Evolutionary conservation across 2,888 invertebrate species (phyloP), one percentile per base, ranked within the genome.

Genomic region (Aleiodes leptofemur): DNA sequence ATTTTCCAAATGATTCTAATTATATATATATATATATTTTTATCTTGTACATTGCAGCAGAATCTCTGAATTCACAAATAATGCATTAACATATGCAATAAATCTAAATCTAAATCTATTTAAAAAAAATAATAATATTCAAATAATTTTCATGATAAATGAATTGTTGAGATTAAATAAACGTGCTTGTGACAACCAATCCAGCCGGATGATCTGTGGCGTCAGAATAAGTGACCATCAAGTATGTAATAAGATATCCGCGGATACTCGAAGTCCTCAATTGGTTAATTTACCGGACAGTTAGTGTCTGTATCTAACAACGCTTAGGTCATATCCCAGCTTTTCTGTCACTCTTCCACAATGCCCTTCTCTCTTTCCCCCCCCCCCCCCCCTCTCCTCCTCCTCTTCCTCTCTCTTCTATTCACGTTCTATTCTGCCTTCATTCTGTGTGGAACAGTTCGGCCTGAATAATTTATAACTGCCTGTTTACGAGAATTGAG

Each of bases 221-320:
- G 43, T 70, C 70, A 70, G 53, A 72, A 16, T 66, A 53, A 72
- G 9, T 48, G 68, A 64, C 83, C 82, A 84, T 83, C 85, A 86
- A 86, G 50, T 66, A 23, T 89, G 89, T 89, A 89, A 89, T 89
- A 89, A 88, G 89, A 89, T 89, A 89, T 89, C 89, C 89, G 89
- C 89, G 89, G 89, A 89, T 88, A 89, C 89, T 89, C 89, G 88
- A 89, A 89, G 89, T 87, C 88, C 89, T 89, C 89, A 89, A 89
- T 89, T 89, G 89, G 89, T 87, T 89, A 89, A 89, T 89, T 89
- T 87, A 88, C 86, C 87, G 85, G 86, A 38, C 89, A 88, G 88
- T 88, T 88, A 88, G 87, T 84, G 83, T 85, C 87, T 87, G 43
- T 64, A 86, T 88, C 86, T 87, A 84, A 87, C 82, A 77, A 64